Conservation (phyloP, 2,113 vertebrate genomes). For the Chaetura pelagica region DNA sequence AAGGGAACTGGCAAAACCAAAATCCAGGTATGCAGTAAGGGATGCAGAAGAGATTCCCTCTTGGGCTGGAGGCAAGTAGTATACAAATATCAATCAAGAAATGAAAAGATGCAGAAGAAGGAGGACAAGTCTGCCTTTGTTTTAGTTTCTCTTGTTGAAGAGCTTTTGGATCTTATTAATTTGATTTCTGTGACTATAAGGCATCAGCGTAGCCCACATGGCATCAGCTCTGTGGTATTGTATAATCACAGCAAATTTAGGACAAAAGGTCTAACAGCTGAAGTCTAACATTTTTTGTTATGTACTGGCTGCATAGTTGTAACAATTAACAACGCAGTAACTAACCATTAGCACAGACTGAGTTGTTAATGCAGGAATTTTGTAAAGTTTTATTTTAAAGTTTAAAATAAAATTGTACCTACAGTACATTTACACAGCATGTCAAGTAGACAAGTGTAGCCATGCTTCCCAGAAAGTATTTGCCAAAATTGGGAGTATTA, state of each 20-base stretch:
- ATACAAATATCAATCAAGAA: background rate
- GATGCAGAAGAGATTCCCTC: background rate
- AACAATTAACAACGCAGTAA: background rate
- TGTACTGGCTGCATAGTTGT: background rate
- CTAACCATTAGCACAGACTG: background rate
- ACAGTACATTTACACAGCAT: background rate
- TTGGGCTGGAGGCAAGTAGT: accelerated
- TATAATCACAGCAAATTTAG: background rate
- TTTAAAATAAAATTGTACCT: background rate
- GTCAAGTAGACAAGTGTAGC: background rate
- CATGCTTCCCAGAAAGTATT: background rate
- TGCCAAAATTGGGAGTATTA: background rate
- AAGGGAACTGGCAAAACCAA: background rate
- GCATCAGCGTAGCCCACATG: background rate
- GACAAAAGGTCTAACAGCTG: background rate
- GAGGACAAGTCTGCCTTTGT: background rate
- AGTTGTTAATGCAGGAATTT: background rate
- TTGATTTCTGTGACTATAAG: background rate
- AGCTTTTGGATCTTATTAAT: background rate
- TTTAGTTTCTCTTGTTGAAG: background rate
- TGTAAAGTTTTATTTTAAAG: background rate
- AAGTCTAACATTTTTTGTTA: background rate
- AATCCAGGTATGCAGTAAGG: background rate
- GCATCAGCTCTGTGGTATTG: background rate
- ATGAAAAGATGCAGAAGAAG: background rate